Base-by-base conservation (phyloP, 2,113 vertebrate genomes). In the Atlantisia rogersi region DNA sequence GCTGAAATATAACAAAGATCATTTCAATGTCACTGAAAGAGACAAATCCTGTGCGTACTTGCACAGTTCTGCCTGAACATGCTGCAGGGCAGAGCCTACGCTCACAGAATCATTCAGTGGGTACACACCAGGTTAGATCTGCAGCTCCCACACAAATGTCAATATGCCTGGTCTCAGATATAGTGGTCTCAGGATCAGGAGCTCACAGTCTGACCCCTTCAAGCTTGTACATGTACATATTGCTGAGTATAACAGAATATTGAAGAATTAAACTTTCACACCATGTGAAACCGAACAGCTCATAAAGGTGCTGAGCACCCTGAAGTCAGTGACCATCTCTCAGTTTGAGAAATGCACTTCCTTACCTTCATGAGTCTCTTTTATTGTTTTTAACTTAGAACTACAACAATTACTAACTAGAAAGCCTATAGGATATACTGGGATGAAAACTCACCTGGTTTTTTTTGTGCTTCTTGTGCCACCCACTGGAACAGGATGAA, bases 391-490 rank as follows among this genome's bases (percentile, higher is more conserved):
- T 64, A 88, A 75, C 24, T 48, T 52, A 50, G 37, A 88, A 15
- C 39, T 71, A 53, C 42, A 68, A 19, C 21, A 83, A 48, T 39
- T 67, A 40, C 44, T 71, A 71, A n/a, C 37, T 44, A 75, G 58
- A 80, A 95, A 81, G 59, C 37, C 37, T 50, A 17, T 65, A 55
- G 35, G 46, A 74, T 68, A 39, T 11, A 16, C 42, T 68, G 32
- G 65, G n/a, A 79, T 64, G 35, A 85, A 89, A 91, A 71, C 2
- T 73, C 32, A 89, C 59, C 79, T 88, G 65, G 48, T 10, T 0
- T 39, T 95, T 95, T 91, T 93, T 82, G 74, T 78, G 95, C 75
- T 94, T 87, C 81, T 95, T 94, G 74, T 95, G 96, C 94, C 95
- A 97, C 94, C 93, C 94, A 82, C 94, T 90, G 91, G 95, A 97